A percentile compares a stretch with the other conserved stretches of the same genome.
Conservation (phyloP, 2,888 invertebrate species). For the Resseliella maxima region DNA sequence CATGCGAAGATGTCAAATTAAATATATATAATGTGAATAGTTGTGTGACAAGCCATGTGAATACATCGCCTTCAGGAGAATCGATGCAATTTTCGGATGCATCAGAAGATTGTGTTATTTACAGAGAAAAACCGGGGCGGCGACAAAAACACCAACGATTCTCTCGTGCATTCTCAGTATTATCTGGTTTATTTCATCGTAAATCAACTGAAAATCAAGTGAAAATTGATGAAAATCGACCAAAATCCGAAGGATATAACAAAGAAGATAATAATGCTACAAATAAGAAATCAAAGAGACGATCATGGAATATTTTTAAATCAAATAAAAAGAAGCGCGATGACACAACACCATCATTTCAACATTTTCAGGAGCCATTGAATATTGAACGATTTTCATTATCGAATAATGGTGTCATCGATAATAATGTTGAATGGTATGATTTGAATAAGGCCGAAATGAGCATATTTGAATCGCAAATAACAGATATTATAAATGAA, state of each 20-base stretch:
- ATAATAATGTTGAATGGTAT: background rate
- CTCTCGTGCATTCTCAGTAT: background rate
- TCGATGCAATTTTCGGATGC: background rate
- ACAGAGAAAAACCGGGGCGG: background rate
- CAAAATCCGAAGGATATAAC: background rate
- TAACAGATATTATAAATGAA: background rate
- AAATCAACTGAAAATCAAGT: background rate
- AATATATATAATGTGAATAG: background rate
- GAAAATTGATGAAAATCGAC: background rate
- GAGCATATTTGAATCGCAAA: background rate
- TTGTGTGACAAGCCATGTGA: background rate
- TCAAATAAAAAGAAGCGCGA: background rate
- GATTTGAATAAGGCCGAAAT: conserved; percentile 25
- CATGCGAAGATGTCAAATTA: no score
- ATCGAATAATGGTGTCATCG: background rate
- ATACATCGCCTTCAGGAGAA: background rate
- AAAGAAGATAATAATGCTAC: background rate
- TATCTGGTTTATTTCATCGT: background rate
- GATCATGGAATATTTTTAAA: conserved; percentile 15
- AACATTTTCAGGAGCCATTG: conserved; percentile 21
- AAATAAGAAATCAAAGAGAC: background rate
- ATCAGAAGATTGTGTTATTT: background rate
- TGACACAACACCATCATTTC: background rate
- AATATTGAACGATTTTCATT: conserved; percentile 1
- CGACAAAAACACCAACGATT: background rate